Conservation (phyloP, 1,140 invertebrate genomes). For the Magallana angulata region DNA sequence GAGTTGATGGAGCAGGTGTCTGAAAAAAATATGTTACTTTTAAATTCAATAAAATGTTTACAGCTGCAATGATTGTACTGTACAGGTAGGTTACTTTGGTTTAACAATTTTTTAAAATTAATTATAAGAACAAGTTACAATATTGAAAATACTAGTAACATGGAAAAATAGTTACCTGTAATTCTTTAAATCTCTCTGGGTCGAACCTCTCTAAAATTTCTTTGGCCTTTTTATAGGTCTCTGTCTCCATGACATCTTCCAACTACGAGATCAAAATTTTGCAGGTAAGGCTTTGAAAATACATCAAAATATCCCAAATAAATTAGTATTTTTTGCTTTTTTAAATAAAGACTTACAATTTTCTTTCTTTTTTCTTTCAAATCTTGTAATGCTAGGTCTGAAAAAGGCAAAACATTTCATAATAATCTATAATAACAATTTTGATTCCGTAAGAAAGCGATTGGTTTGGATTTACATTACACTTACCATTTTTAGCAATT, state of each 20-base stretch:
- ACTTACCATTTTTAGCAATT: slow-evolving; percentile 87
- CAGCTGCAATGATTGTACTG: no score
- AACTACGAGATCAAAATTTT: slow-evolving; percentile 79
- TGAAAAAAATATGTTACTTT: not conserved
- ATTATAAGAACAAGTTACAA: no score
- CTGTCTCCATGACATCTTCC: slow-evolving; percentile 97
- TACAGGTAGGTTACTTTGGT: no score
- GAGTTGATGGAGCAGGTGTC: slow-evolving; percentile 35
- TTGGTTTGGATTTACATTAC: not conserved
- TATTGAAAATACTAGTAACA: not conserved
- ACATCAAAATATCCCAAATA: no score
- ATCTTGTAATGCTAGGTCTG: slow-evolving; percentile 83
- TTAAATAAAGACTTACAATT: slow-evolving; percentile 81
- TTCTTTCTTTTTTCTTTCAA: slow-evolving; percentile 91
- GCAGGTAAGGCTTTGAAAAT: no score
- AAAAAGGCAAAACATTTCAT: slow-evolving; percentile 41
- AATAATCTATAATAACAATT: no score
- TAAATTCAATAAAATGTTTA: no score
- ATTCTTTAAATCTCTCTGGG: slow-evolving; percentile 74
- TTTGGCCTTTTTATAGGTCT: slow-evolving; percentile 98
- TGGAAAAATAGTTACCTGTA: slow-evolving; percentile 67
- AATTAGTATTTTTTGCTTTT: no score
- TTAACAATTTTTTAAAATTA: no score
- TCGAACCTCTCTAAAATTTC: slow-evolving; percentile 94
- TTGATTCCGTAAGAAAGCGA: not conserved